phyloP scores from a whole-genome alignment of 2,113 vertebrate species.

The Cheirogaleus medius region DNA sequence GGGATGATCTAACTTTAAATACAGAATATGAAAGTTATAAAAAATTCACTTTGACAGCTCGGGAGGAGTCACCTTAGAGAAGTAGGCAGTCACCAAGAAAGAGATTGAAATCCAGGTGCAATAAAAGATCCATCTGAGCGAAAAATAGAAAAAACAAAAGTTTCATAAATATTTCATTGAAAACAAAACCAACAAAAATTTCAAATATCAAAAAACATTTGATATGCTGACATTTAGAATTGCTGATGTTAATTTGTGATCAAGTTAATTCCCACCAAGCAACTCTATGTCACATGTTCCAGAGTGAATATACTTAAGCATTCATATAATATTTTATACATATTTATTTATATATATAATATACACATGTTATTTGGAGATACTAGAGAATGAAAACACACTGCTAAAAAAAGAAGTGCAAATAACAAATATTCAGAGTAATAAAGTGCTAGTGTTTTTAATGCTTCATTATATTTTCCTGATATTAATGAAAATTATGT shows the following conservation, averaged over 20 bases:
- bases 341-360: not conserved
- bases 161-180: not conserved
- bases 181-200: not conserved
- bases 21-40: not conserved
- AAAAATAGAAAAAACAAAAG: not conserved
- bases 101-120: not conserved
- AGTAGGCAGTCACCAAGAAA: not conserved
- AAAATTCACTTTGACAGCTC: not conserved
- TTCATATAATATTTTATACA: not conserved
- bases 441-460: not conserved
- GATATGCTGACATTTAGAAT: not conserved
- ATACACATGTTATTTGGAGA: not conserved
- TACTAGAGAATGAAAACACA: not conserved
- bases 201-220: not conserved
- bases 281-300: not conserved
- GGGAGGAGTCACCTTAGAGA: not conserved
- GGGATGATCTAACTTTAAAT: not conserved
- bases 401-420: not conserved
- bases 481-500: not conserved
- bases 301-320: not conserved
- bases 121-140: not conserved
- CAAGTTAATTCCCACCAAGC: not conserved
- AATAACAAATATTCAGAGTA: not conserved
- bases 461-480: not conserved
- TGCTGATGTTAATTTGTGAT: not conserved